Evolutionary conservation across 2,113 vertebrate species (phyloP).

Genomic region (Apaloderma vittatum): DNA sequence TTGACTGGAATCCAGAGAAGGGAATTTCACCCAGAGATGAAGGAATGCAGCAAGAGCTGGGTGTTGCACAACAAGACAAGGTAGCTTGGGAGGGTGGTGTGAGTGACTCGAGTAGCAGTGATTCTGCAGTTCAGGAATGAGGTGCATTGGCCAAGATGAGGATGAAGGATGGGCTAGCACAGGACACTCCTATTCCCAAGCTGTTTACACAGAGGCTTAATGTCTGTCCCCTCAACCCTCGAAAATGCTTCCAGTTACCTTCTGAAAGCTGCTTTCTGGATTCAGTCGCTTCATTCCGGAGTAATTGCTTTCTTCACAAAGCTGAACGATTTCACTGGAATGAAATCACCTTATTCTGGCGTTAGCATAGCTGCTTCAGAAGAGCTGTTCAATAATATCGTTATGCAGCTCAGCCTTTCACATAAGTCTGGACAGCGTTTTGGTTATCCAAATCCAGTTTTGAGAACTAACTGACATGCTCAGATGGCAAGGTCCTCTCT

Average conservation of each 20-base stretch:
- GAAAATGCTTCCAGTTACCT: constrained; percentile 47
- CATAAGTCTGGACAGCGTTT: background rate
- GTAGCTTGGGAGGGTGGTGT: constrained; percentile 38
- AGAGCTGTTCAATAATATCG: background rate
- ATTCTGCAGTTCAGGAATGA: constrained; percentile 63
- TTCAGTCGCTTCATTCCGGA: constrained; percentile 19
- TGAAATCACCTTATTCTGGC: constrained; percentile 29
- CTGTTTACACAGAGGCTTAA: constrained; percentile 37
- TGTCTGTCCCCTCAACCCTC: constrained; percentile 42
- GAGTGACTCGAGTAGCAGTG: constrained; percentile 5
- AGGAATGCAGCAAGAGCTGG: background rate
- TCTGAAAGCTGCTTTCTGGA: background rate
- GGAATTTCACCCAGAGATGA: background rate
- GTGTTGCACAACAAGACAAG: constrained; percentile 1
- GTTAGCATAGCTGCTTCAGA: background rate
- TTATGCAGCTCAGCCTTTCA: background rate
- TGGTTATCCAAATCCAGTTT: background rate
- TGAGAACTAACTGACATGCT: background rate
- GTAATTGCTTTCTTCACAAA: background rate
- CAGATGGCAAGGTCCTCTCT: background rate
- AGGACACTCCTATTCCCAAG: constrained; percentile 65
- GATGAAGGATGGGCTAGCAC: constrained; percentile 42
- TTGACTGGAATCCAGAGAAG: background rate
- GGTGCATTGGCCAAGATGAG: constrained; percentile 36
- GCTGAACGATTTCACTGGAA: background rate